Percentiles rank a stretch among this genome's conserved stretches.
These are phyloP conservation scores for Dicranocentrus wangi DNA, from an alignment of 2,888 invertebrate species.

Conservation along the genomic window DNA sequence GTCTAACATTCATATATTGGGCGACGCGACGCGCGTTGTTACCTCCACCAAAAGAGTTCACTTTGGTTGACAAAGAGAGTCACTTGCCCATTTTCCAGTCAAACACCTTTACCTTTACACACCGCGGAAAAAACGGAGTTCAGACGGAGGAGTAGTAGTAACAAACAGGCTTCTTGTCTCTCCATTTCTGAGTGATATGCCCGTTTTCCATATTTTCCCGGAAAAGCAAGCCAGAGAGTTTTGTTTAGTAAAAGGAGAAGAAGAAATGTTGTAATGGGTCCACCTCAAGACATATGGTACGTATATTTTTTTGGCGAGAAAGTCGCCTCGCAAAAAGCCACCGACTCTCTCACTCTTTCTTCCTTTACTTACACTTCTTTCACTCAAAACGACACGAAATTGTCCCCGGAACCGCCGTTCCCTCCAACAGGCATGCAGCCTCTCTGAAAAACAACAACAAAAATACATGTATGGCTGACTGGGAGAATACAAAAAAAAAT, in stretches of 20 bases:
- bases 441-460: not conserved
- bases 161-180: not conserved
- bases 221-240: not conserved
- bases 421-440: not conserved
- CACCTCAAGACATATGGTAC: constrained; percentile 47
- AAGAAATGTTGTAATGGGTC: constrained; percentile 14
- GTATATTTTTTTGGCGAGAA: not conserved
- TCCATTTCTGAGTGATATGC: too few species aligned
- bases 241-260: not conserved
- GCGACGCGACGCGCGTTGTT: too few species aligned
- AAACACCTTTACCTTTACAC: constrained; percentile 35
- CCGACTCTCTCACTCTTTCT: not conserved
- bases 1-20: too few species aligned
- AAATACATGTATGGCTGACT: constrained; percentile 35
- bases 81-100: constrained; percentile 39
- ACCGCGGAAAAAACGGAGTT: too few species aligned
- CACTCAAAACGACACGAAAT: constrained; percentile 32
- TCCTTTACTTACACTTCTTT: constrained; percentile 13
- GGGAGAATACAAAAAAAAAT: constrained; percentile 34
- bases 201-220: too few species aligned
- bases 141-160: too few species aligned
- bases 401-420: not conserved
- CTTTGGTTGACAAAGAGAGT: constrained; percentile 36
- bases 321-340: too few species aligned
- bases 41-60: not conserved